Percentiles rank a stretch among this genome's conserved stretches.
phyloP scores from a whole-genome alignment of 1,140 invertebrate genomes.

The Caenorhabditis brenneri region DNA sequence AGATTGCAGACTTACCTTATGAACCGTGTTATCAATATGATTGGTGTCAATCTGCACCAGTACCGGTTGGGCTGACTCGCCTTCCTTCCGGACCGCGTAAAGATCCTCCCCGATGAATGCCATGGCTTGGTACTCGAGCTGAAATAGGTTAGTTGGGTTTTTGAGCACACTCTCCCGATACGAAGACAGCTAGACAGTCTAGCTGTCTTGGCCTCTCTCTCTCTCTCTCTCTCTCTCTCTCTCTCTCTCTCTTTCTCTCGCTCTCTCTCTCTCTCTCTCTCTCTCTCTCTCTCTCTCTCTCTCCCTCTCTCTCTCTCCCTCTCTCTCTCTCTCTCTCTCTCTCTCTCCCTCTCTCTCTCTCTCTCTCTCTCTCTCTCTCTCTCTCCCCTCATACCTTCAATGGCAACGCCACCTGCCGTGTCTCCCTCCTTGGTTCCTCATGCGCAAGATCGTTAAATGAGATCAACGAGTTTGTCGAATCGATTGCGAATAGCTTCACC shows the following conservation, averaged over 20 bases:
- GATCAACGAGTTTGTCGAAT: slow-evolving; percentile 64
- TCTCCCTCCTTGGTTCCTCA: slow-evolving; percentile 62
- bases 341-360: too few relatives aligned
- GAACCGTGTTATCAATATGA: slow-evolving; percentile 64
- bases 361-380: background rate
- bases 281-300: too few relatives aligned
- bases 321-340: too few relatives aligned
- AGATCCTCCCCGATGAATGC: slow-evolving; percentile 68
- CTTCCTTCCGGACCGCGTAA: slow-evolving; percentile 67
- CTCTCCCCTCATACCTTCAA: background rate
- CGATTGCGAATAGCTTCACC: slow-evolving; percentile 69
- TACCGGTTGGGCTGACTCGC: slow-evolving; percentile 60
- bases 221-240: too few relatives aligned
- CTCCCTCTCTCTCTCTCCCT: too few relatives aligned
- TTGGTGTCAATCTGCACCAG: slow-evolving; percentile 68
- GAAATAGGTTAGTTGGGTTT: slow-evolving; percentile 18
- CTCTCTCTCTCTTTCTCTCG: too few relatives aligned
- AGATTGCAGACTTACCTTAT: slow-evolving; percentile 55
- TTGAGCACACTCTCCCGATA: background rate
- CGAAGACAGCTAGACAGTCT: too few relatives aligned
- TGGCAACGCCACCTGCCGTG: slow-evolving; percentile 44
- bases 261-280: too few relatives aligned
- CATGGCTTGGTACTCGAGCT: slow-evolving; percentile 68
- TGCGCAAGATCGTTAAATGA: slow-evolving; percentile 57
- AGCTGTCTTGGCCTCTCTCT: too few relatives aligned